Base-by-base conservation (phyloP, 2,797 vertebrate species). In the Orientallactaga sibirica region DNA sequence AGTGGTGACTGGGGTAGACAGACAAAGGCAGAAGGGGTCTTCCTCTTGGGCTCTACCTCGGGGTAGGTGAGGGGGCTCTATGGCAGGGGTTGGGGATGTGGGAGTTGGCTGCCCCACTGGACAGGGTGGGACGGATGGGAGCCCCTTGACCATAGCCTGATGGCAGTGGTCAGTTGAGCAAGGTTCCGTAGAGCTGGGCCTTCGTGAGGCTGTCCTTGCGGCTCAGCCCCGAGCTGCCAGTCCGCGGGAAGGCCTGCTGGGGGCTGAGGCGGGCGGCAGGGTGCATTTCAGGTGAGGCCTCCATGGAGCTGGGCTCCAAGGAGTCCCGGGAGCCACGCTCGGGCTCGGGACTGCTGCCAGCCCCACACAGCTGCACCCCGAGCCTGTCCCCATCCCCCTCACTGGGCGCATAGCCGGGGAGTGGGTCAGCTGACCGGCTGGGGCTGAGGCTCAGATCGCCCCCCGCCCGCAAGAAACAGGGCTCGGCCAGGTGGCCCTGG, bases 171-270 rank as follows among this genome's bases (percentile, higher is more conserved):
- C 98, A 99, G 98, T 99, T 99, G 92, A 99, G 98, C 97, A 99
- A 98, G 5, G 99, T 99, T 41, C 99, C 99, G 0, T 99, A 99
- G 58, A 99, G 97, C 98, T 99, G 99, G 92, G 99, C 99, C 98
- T 99, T 99, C 88, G 99, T 99, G 96, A 99, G 98, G 97, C 99
- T 99, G 98, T 99, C 99, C 97, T 99, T 99, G 93, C 99, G 99
- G 68, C 98, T 99, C 95, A 99, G 98, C 95, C 99, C 99, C 0
- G 98, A 98, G 96, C 98, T 99, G 91, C 98, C 99, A 98, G 99
- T 99, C 98, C 99, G 98, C 96, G 99, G 99, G 97, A 99, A 99
- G 98, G 99, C 98, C 87, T 98, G 98, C 95, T 99, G 99, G 85
- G 98, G 99, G 97, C 99, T 98, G 96, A 98, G 99, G 81, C 98